These are phyloP conservation scores for Zaprionus inermis DNA, from an alignment of 1,140 invertebrate species.

Conservation along the genomic window DNA sequence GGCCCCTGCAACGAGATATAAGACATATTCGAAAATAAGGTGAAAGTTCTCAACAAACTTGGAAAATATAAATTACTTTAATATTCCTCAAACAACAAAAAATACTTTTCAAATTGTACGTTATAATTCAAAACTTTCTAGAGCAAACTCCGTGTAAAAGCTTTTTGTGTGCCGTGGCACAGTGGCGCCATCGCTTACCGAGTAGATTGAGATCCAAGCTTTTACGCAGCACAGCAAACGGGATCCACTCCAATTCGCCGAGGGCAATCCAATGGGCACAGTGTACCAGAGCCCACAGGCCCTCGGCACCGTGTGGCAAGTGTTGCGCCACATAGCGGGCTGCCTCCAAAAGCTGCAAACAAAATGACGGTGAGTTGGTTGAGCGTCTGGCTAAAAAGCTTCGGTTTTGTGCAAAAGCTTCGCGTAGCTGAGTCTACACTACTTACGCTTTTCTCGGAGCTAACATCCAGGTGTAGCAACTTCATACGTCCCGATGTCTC, in stretches of 20 bases:
- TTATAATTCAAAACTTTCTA: background rate
- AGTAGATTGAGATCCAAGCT: slow-evolving; percentile 92
- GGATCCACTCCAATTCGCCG: slow-evolving; percentile 95
- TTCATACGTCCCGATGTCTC: slow-evolving; percentile 90
- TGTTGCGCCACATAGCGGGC: slow-evolving; percentile 91
- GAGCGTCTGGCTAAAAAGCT: slow-evolving; percentile 17
- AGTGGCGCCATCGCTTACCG: slow-evolving; percentile 81
- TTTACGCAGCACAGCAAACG: slow-evolving; percentile 89
- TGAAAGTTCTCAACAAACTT: too few species aligned
- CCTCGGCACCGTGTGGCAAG: slow-evolving; percentile 90
- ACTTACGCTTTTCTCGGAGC: slow-evolving; percentile 88
- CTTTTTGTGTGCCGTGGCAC: background rate
- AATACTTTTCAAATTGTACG: background rate
- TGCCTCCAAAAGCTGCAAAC: slow-evolving; percentile 88
- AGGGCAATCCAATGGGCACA: slow-evolving; percentile 94
- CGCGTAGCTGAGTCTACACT: background rate
- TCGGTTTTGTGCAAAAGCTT: slow-evolving; percentile 38
- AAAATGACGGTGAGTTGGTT: background rate
- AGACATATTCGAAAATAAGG: too few species aligned
- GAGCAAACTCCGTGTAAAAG: background rate
- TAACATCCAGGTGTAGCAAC: slow-evolving; percentile 90
- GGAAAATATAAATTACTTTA: too few species aligned
- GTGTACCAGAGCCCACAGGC: slow-evolving; percentile 95
- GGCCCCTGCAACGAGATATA: slow-evolving; percentile 84
- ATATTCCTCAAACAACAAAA: too few species aligned